phyloP scores from a whole-genome alignment of 2,113 vertebrate species.

The Hippocampus guttulatus region DNA sequence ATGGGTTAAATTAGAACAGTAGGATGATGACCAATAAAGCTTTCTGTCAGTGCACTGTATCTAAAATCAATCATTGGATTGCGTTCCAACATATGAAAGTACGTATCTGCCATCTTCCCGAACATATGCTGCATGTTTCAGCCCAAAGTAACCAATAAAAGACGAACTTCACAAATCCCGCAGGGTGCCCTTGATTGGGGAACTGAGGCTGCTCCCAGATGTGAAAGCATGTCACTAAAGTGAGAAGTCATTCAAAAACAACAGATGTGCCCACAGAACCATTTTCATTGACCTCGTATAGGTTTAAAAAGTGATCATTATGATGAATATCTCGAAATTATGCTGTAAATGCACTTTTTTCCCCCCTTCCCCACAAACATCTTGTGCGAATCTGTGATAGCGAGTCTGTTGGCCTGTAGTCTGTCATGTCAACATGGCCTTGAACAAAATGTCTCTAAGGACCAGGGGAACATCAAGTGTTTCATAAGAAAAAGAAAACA shows the following conservation, averaged over 20 bases:
- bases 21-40: neutral
- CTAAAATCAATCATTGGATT: neutral
- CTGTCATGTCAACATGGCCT: constrained; percentile 54
- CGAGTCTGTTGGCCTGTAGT: constrained; percentile 42
- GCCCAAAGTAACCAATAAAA: constrained; percentile 40
- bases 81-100: constrained; percentile 33
- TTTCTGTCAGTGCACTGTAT: neutral
- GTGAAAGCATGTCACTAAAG: constrained; percentile 41
- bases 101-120: constrained; percentile 29
- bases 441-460: constrained; percentile 68
- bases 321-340: neutral
- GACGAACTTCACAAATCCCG: constrained; percentile 36
- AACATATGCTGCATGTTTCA: constrained; percentile 31
- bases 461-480: constrained; percentile 56
- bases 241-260: constrained; percentile 40
- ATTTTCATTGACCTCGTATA: neutral
- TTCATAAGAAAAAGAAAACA: constrained; percentile 62
- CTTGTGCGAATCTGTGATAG: constrained; percentile 55
- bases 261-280: constrained; percentile 27
- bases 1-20: neutral
- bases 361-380: constrained; percentile 20
- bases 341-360: neutral
- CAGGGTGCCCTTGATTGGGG: constrained; percentile 48
- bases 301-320: neutral
- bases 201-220: constrained; percentile 41